These are phyloP conservation scores for Blastobasis adustella DNA, from an alignment of 2,888 invertebrate genomes.

Conservation along the genomic window DNA sequence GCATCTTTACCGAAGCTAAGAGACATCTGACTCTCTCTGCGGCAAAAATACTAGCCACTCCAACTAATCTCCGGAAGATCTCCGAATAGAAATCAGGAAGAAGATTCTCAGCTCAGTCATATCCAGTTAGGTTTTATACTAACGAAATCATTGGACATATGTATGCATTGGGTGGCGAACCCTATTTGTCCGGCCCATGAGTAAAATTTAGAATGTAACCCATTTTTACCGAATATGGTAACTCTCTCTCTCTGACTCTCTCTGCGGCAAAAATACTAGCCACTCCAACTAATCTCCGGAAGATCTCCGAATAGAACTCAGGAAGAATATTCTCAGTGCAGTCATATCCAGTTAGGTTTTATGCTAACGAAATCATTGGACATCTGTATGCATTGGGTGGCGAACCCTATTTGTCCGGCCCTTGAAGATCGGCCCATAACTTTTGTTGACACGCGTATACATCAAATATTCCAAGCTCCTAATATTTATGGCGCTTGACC, in stretches of 20 bases:
- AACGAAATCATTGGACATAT: constrained; percentile 25
- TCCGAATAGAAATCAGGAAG: too few relatives aligned
- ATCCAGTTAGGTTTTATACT: constrained; percentile 13
- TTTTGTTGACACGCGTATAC: constrained; percentile 41
- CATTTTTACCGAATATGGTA: too few relatives aligned
- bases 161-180: constrained; percentile 45
- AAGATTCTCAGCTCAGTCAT: not conserved
- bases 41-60: too few relatives aligned
- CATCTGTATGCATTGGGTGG: constrained; percentile 51
- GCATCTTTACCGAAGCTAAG: too few relatives aligned
- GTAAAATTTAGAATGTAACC: too few relatives aligned
- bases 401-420: constrained; percentile 36
- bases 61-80: too few relatives aligned
- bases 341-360: constrained; percentile 13
- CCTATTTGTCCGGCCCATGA: constrained; percentile 36
- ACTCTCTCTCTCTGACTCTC: too few relatives aligned
- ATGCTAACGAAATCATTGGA: constrained; percentile 12
- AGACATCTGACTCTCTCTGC: too few relatives aligned
- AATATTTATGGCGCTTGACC: constrained; percentile 35
- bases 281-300: too few relatives aligned
- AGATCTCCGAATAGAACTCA: too few relatives aligned
- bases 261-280: too few relatives aligned
- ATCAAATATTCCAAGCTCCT: constrained; percentile 36
- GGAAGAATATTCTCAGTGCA: too few relatives aligned
- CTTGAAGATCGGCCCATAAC: constrained; percentile 39